phyloP scores from a whole-genome alignment of 2,797 vertebrate species.

The Cacajao melanocephalus region DNA sequence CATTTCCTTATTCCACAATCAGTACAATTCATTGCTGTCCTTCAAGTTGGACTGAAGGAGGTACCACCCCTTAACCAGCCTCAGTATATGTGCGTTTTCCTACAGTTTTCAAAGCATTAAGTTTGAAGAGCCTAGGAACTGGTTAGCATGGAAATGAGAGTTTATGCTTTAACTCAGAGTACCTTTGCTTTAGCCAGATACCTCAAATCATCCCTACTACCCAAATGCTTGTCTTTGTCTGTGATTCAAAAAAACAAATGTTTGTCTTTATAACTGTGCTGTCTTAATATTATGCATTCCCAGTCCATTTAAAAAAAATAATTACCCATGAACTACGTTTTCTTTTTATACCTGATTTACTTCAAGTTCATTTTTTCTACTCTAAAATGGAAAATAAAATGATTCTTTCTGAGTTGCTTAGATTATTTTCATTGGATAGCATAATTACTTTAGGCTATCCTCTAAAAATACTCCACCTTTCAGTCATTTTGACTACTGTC shows the following conservation, averaged over 20 bases:
- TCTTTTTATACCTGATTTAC: constrained; percentile 52
- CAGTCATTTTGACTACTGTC: constrained; percentile 75
- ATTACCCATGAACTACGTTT: constrained; percentile 38
- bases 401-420: constrained; percentile 56
- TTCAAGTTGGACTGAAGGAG: not conserved
- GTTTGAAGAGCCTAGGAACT: not conserved
- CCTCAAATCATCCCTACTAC: not conserved
- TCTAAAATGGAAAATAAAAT: constrained; percentile 69
- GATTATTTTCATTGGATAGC: constrained; percentile 69
- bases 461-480: constrained; percentile 67
- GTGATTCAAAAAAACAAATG: constrained; percentile 36
- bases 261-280: constrained; percentile 36
- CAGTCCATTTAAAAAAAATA: constrained; percentile 29
- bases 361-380: constrained; percentile 58
- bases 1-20: not conserved
- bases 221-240: constrained; percentile 9
- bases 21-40: not conserved
- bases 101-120: not conserved
- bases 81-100: not conserved
- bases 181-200: not conserved
- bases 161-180: not conserved
- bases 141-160: not conserved
- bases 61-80: not conserved
- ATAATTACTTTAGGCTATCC: constrained; percentile 67
- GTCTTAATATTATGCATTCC: not conserved